Evolutionary conservation across 2,113 vertebrate genomes (phyloP).

Genomic region (Acanthisitta chloris): DNA sequence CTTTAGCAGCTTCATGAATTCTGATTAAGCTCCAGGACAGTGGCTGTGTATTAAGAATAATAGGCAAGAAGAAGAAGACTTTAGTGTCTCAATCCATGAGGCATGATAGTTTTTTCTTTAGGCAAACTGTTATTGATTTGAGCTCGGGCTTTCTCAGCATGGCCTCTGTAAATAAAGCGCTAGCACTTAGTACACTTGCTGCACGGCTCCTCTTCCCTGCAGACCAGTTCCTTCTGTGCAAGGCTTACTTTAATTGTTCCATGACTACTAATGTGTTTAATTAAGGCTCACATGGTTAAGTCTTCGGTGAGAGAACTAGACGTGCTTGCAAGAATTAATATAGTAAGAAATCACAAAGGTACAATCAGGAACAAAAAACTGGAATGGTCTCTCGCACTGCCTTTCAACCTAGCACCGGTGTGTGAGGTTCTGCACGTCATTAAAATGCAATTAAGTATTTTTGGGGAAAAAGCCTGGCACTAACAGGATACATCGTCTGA

Average conservation of each 20-base stretch:
- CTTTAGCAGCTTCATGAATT: slow-evolving; percentile 41
- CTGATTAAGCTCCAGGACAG: slow-evolving; percentile 5
- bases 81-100: not conserved
- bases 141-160: not conserved
- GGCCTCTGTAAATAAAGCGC: slow-evolving; percentile 18
- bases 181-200: not conserved
- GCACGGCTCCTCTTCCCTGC: not conserved
- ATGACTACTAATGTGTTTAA: slow-evolving; percentile 36
- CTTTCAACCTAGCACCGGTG: not conserved
- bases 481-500: slow-evolving; percentile 14
- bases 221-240: not conserved
- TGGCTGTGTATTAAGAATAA: not conserved
- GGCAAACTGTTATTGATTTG: slow-evolving; percentile 17
- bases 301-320: not conserved
- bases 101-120: not conserved
- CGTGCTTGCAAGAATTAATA: not conserved
- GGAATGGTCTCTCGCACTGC: not conserved
- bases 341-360: not conserved
- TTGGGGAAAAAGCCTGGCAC: not conserved
- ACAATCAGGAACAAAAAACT: not conserved
- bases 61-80: slow-evolving; percentile 23
- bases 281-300: slow-evolving; percentile 6
- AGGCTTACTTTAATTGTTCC: slow-evolving; percentile 21
- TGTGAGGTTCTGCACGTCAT: not conserved
- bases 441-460: slow-evolving; percentile 29